These are phyloP conservation scores for Parnassius mnemosyne DNA, from an alignment of 2,888 invertebrate genomes.

Conservation along the genomic window DNA sequence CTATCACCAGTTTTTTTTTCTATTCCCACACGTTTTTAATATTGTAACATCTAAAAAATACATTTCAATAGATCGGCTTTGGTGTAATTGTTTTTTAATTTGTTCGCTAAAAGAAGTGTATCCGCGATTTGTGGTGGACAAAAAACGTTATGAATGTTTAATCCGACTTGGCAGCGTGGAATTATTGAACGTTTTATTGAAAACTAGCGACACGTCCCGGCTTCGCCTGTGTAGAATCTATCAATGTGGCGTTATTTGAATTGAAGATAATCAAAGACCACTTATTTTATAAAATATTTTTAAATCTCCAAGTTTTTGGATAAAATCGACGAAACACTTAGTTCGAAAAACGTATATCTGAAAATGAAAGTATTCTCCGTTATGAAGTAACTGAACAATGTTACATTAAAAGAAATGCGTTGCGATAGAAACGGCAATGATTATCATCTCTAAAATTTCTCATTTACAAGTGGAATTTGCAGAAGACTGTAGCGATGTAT, in stretches of 20 bases:
- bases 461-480: constrained; percentile 15
- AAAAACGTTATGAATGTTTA: constrained; percentile 25
- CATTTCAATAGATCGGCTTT: constrained; percentile 22
- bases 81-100: constrained; percentile 23
- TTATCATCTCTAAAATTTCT: constrained; percentile 13
- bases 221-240: no score
- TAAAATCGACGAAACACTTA: no score
- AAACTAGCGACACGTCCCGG: no score
- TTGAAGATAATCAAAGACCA: no score
- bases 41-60: constrained; percentile 14
- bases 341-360: no score
- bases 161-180: constrained; percentile 12
- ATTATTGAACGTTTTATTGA: constrained; percentile 11
- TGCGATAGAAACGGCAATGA: neutral
- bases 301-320: no score
- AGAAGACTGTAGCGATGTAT: constrained; percentile 19
- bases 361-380: no score
- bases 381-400: no score
- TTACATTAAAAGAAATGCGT: no score
- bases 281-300: no score
- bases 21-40: constrained; percentile 7
- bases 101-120: constrained; percentile 6
- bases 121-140: constrained; percentile 4
- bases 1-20: constrained; percentile 9
- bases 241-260: no score